phyloP scores from a whole-genome alignment of 2,888 invertebrate genomes.

The Atherix ibis region DNA sequence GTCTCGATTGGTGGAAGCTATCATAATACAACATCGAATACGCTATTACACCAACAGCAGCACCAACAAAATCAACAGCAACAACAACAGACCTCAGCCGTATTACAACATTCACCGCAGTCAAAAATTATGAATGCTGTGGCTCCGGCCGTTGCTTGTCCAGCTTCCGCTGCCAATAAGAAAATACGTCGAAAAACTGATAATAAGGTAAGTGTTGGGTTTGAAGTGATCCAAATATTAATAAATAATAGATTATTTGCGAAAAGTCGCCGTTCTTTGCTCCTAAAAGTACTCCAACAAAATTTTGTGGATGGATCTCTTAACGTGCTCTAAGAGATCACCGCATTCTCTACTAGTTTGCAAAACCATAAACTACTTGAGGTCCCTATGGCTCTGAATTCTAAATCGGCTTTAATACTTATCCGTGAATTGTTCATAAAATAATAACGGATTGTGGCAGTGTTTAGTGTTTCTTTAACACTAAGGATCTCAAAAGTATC shows the following conservation, averaged over 20 bases:
- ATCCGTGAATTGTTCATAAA: too few relatives aligned
- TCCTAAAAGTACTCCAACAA: too few relatives aligned
- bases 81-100: constrained; percentile 12
- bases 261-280: neutral
- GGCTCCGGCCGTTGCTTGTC: constrained; percentile 32
- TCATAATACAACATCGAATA: constrained; percentile 13
- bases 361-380: too few relatives aligned
- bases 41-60: constrained; percentile 11
- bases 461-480: too few relatives aligned
- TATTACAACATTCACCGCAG: constrained; percentile 21
- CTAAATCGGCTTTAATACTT: too few relatives aligned
- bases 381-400: too few relatives aligned
- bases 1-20: constrained; percentile 15
- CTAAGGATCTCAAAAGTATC: too few relatives aligned
- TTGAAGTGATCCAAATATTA: too few relatives aligned
- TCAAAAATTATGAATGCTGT: constrained; percentile 33
- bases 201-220: constrained; percentile 33
- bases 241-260: neutral
- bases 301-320: too few relatives aligned
- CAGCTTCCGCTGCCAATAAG: constrained; percentile 41
- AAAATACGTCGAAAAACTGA: constrained; percentile 57
- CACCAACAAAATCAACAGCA: constrained; percentile 18
- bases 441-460: too few relatives aligned
- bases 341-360: too few relatives aligned
- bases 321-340: too few relatives aligned